Percentiles rank a stretch among this genome's conserved stretches.
Conservation (phyloP, 2,888 invertebrate species). For the Ceratothoa steindachneri region DNA sequence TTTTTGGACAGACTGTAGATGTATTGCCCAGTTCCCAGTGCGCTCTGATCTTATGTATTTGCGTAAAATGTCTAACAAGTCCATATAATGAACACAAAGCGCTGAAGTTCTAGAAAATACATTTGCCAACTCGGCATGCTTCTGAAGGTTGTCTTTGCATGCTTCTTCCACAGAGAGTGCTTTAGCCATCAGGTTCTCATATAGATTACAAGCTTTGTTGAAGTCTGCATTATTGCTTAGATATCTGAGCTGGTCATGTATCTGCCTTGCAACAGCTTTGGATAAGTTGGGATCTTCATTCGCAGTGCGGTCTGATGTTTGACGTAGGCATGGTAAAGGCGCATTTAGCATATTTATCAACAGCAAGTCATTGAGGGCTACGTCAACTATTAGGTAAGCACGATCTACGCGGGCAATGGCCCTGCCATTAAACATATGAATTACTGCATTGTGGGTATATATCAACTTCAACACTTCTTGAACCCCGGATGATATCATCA, state of each 20-base stretch:
- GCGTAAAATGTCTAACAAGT: neutral
- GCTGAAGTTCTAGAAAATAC: neutral
- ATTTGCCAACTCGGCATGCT: neutral
- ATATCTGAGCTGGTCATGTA: neutral
- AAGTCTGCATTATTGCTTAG: neutral
- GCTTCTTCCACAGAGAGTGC: too few relatives aligned
- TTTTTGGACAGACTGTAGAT: conserved; percentile 16
- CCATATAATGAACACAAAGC: neutral
- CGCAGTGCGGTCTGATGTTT: too few relatives aligned
- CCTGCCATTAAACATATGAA: neutral
- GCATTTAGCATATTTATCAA: neutral
- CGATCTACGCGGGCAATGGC: neutral
- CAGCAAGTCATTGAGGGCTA: neutral
- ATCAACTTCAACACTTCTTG: neutral
- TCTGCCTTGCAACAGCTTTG: neutral
- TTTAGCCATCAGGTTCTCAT: neutral
- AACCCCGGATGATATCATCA: neutral
- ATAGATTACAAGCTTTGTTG: neutral
- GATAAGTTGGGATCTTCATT: too few relatives aligned
- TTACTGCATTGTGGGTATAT: neutral
- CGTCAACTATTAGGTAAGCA: neutral
- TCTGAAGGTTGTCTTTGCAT: neutral
- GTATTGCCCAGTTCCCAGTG: conserved; percentile 6
- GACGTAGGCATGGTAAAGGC: neutral
- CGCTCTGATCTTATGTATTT: conserved; percentile 3